These are phyloP conservation scores for Coendou prehensilis DNA, from an alignment of 2,797 vertebrate genomes.

Conservation along the genomic window DNA sequence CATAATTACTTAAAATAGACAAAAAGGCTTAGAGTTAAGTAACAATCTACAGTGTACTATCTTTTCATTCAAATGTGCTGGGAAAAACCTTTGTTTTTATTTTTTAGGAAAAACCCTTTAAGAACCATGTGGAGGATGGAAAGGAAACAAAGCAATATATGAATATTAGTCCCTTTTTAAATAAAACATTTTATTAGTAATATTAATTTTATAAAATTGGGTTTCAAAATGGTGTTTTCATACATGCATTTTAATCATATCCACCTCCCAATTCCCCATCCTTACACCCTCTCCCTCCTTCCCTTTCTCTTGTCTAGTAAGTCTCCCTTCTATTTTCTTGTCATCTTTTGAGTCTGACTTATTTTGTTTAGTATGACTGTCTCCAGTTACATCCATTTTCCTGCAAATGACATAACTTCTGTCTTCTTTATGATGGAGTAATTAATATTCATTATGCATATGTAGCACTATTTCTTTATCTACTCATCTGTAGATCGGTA, in stretches of 20 bases:
- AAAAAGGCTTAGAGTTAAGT: background rate
- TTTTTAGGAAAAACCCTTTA: background rate
- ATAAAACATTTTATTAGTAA: background rate
- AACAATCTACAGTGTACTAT: constrained; percentile 6
- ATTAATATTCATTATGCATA: background rate
- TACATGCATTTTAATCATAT: background rate
- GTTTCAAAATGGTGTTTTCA: background rate
- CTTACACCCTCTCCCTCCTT: background rate
- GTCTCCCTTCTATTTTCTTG: background rate
- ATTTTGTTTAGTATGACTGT: background rate
- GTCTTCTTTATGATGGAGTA: background rate
- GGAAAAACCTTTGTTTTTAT: background rate
- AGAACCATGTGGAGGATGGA: background rate
- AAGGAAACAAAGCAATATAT: constrained; percentile 32
- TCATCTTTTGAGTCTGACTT: background rate
- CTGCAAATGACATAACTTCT: background rate
- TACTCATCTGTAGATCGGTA: background rate
- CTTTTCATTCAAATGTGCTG: constrained; percentile 11
- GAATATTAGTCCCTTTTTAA: background rate
- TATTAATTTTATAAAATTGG: background rate
- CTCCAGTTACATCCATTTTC: background rate
- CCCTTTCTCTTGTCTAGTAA: background rate
- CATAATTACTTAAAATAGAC: background rate
- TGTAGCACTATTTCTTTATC: background rate
- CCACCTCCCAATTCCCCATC: background rate